phyloP scores from a whole-genome alignment of 2,888 invertebrate species.

The Pyrgus malvae region DNA sequence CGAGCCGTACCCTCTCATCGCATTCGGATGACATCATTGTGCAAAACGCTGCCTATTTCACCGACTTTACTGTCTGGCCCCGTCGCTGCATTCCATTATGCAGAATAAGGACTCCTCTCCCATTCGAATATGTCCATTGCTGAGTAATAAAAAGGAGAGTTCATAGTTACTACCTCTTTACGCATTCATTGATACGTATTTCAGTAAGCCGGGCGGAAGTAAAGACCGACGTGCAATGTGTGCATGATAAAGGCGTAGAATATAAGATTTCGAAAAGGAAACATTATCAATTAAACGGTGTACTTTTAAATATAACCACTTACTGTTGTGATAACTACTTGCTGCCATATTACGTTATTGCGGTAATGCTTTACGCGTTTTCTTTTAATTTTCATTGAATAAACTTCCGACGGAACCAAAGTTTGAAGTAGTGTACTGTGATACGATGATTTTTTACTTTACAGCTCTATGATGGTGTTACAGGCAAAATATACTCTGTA shows the following conservation, averaged over 20 bases:
- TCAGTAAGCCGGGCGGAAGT: conserved; percentile 18
- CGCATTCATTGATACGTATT: conserved; percentile 25
- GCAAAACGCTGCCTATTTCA: conserved; percentile 27
- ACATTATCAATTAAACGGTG: too few species aligned
- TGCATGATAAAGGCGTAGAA: conserved; percentile 4
- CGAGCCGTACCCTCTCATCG: conserved; percentile 63
- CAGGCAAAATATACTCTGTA: conserved; percentile 22
- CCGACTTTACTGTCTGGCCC: background rate
- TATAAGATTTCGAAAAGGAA: background rate
- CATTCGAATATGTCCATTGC: conserved; percentile 15
- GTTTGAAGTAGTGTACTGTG: too few species aligned
- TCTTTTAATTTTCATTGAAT: too few species aligned
- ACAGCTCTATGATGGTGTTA: too few species aligned
- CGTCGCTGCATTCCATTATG: conserved; percentile 14
- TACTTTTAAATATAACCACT: too few species aligned
- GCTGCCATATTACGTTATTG: too few species aligned
- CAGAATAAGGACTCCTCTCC: conserved; percentile 4
- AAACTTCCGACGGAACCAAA: too few species aligned
- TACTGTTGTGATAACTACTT: too few species aligned
- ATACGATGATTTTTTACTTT: too few species aligned
- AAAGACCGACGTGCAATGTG: background rate
- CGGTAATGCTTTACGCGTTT: too few species aligned
- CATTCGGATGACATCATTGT: conserved; percentile 70
- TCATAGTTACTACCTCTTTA: conserved; percentile 22
- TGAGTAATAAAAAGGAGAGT: conserved; percentile 19